Evolutionary conservation across 2,888 invertebrate species (phyloP), one percentile per base, ranked within the genome.

Genomic region (Aspidiotus destructor): DNA sequence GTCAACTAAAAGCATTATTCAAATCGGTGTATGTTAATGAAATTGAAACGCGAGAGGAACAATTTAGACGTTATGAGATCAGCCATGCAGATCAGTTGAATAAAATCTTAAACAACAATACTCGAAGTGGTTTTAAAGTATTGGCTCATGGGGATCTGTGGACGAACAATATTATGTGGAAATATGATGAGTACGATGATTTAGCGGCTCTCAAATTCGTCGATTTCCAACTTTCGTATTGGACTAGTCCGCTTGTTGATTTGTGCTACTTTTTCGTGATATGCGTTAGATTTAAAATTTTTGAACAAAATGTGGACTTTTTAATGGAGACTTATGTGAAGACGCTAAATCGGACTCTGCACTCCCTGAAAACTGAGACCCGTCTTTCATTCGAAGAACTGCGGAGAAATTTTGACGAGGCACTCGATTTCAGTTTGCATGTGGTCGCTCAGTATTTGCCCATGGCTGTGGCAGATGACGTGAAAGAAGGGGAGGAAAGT

Each of bases 91-190:
- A 13, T 11, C 1, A n/a, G 11, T 48, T 48, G 6, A n/a, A 13
- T 11, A 48, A 48, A 1, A 11, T 13, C 11, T 11, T 13, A 6
- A 44, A 42, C 1, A 13, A 41, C 11, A 15, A 11, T 5, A 16
- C 28, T 10, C 10, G 15, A 15, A 8, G 1, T 15, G n/a, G 3
- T n/a, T 41, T 68, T 1, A 52, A 54, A 6, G 68, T 68, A 6
- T 61, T 68, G 54, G 61, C 53, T 61, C 68, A 68, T 41, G 61
- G 61, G 2, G 61, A 61, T 61, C 8, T 42, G 13, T 8, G 9
- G 5, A 44, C 9, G 10, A 61, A 61, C 44, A 61, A 73, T 17
- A 68, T 72, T 40, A 57, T 72, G 70, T 71, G 71, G 60, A 72
- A 71, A 57, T 67, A 70, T 13, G 44, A 70, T 8, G 60, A 63